phyloP scores from a whole-genome alignment of 2,113 vertebrate genomes.

The Cariama cristata region DNA sequence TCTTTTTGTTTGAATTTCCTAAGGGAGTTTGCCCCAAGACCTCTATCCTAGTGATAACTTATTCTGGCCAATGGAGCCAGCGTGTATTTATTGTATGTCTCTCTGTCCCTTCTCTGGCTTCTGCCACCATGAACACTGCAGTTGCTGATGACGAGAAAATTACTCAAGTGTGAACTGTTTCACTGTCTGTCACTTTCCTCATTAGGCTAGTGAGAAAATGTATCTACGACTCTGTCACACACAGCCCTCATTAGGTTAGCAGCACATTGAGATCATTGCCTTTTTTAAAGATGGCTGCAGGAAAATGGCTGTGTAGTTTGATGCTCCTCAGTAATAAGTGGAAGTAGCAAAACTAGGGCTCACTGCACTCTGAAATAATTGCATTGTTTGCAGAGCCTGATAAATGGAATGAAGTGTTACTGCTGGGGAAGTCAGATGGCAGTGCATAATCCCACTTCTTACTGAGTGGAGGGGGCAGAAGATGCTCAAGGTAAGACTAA shows the following conservation, averaged over 20 bases:
- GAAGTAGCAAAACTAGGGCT: conserved; percentile 71
- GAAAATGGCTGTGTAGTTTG: conserved; percentile 58
- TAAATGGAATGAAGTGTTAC: not conserved
- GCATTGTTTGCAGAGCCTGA: conserved; percentile 66
- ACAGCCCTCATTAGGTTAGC: conserved; percentile 77
- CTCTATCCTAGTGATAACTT: conserved; percentile 80
- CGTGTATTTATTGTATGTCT: conserved; percentile 69
- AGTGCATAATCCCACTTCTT: not conserved
- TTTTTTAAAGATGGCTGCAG: conserved; percentile 78
- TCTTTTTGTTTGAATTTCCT: conserved; percentile 76
- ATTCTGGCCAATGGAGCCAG: conserved; percentile 71
- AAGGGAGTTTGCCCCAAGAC: conserved; percentile 71
- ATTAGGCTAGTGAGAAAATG: conserved; percentile 82
- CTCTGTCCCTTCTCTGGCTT: conserved; percentile 17
- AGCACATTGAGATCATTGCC: conserved; percentile 73
- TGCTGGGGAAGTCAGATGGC: not conserved
- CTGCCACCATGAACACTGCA: conserved; percentile 42
- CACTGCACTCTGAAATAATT: conserved; percentile 72
- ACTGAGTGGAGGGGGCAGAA: not conserved
- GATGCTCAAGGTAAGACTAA: not conserved
- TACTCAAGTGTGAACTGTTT: conserved; percentile 82
- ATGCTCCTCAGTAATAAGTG: conserved; percentile 68
- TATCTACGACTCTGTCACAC: conserved; percentile 76
- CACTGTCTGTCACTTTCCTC: conserved; percentile 83
- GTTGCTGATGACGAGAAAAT: conserved; percentile 79